Conservation (phyloP, 2,888 invertebrate genomes). For the Lasius platythorax region DNA sequence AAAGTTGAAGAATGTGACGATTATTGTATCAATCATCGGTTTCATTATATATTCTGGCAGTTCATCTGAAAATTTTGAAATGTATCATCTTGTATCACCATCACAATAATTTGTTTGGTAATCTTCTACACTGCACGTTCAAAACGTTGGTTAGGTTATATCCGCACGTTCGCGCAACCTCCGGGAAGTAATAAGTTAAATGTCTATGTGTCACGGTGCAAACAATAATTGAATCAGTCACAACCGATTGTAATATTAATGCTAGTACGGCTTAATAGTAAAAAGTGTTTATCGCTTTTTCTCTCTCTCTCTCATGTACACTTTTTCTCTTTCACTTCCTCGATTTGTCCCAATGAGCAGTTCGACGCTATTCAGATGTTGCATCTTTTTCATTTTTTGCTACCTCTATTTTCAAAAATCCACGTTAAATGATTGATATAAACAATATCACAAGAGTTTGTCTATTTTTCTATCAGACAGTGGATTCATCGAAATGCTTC, state of each 20-base stretch:
- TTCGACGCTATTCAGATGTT: constrained; percentile 78
- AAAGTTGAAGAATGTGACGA: background rate
- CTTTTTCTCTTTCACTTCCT: constrained; percentile 61
- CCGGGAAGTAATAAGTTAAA: constrained; percentile 77
- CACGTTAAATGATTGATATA: background rate
- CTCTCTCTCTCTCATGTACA: constrained; percentile 53
- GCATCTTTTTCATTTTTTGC: constrained; percentile 55
- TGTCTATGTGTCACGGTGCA: constrained; percentile 85
- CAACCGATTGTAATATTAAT: constrained; percentile 81
- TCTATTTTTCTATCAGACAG: constrained; percentile 66
- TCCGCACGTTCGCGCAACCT: constrained; percentile 47
- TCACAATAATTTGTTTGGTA: background rate
- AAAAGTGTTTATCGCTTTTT: constrained; percentile 68
- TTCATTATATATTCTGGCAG: background rate
- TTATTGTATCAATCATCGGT: background rate
- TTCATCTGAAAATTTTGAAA: background rate
- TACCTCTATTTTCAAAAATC: background rate
- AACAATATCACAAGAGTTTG: background rate
- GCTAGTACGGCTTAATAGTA: constrained; percentile 79
- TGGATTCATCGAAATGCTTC: constrained; percentile 80
- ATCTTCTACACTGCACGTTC: background rate
- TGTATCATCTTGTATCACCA: background rate
- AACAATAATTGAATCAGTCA: constrained; percentile 85
- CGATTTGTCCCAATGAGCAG: constrained; percentile 80
- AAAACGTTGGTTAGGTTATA: background rate